Evolutionary conservation across 1,140 invertebrate species (phyloP), one percentile per base, ranked within the genome.

Genomic region (Telenomus remus): DNA sequence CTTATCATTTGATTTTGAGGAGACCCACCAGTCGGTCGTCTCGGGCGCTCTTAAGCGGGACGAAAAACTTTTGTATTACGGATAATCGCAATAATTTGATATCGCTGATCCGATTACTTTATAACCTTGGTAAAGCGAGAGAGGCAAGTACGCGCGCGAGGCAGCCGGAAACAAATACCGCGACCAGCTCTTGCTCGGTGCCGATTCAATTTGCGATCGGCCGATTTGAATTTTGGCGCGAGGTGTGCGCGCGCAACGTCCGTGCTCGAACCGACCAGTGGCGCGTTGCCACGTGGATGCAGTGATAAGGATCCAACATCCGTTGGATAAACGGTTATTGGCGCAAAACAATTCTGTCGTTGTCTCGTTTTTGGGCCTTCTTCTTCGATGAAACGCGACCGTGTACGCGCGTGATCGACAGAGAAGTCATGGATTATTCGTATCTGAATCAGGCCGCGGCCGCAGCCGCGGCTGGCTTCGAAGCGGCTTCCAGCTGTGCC

Each of bases 1-100:
- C 90, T 91, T 91, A 92, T 92, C 91, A 92, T 92, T 92, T 91
- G 91, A 91, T 92, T 92, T 92, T 90, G 90, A 87, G 87, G 86
- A 89, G 86, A 89, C 83, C 88, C 88, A 87, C 89, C 88, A 89
- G 89, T 89, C 89, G 90, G 89, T 87, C 82, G 85, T 87, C 82
- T 84, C 83, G 81, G 82, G 81, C 82, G 81, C 83, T 85, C 84
- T 86, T 86, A 87, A 85, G 79, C 85, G 81, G 83, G 81, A 84
- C 84, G 82, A 86, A 86, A 87, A 85, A 85, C 84, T 86, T 86
- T 84, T 78, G 81, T 86, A 86, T 86, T 83, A 81, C 79, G 71
- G 78, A 81, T 79, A 76, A 79, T 76, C 79, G 89, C 86, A 88
- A 89, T 90, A 90, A 91, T 90, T 90, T 89, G 87, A 90, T 90